Conservation (phyloP, 1,140 invertebrate genomes). For the Eupeodes corollae region DNA sequence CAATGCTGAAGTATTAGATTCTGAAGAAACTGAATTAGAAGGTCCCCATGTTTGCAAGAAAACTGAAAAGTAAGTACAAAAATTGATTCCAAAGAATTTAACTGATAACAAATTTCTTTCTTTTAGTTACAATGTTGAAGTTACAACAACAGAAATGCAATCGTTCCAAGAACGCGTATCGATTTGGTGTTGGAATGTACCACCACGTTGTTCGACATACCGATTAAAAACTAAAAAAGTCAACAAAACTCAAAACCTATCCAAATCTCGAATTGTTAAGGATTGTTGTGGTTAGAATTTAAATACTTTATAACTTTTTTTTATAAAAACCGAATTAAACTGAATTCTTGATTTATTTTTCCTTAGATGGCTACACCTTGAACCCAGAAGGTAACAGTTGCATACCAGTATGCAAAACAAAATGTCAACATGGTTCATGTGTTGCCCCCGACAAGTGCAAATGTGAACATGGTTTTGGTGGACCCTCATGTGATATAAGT, state of each 20-base stretch:
- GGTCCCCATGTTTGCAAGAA: constrained; percentile 31
- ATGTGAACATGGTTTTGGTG: constrained; percentile 77
- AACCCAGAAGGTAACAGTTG: constrained; percentile 51
- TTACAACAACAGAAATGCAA: constrained; percentile 56
- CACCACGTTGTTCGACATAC: constrained; percentile 76
- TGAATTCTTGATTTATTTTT: not conserved
- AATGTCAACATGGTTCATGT: constrained; percentile 76
- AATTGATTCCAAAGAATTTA: not conserved
- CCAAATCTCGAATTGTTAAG: constrained; percentile 62
- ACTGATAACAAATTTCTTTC: not conserved
- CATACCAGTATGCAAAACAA: constrained; percentile 64
- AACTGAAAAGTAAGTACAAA: constrained; percentile 18
- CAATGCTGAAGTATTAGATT: too few species aligned
- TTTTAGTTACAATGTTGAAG: constrained; percentile 24
- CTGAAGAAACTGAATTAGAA: constrained; percentile 10
- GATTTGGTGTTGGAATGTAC: constrained; percentile 71
- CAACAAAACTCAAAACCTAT: constrained; percentile 57
- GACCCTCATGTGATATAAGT: constrained; percentile 78
- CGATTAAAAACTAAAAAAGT: constrained; percentile 61
- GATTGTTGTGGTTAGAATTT: constrained; percentile 59
- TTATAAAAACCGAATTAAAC: not conserved
- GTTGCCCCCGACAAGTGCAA: constrained; percentile 74
- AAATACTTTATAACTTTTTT: constrained; percentile 1
- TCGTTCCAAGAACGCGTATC: constrained; percentile 70
- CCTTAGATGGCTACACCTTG: constrained; percentile 53